Evolutionary conservation across 2,113 vertebrate genomes (phyloP), one percentile per base, ranked within the genome.

Genomic region (Tylochromis polylepis): DNA sequence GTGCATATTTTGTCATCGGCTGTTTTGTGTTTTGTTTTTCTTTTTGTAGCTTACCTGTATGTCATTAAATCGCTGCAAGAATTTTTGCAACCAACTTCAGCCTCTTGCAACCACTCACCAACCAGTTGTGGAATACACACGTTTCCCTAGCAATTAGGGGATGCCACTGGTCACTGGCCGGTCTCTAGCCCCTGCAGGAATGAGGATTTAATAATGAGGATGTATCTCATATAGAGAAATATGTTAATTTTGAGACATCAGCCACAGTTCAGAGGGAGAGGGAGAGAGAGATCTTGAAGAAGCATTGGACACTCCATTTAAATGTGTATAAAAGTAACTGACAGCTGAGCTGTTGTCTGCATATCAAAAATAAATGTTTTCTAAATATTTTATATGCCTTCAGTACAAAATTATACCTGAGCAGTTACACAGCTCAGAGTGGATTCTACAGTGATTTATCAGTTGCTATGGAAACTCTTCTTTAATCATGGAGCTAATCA

Each of bases 401-500:
- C 9, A 67, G 43, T 57, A 62, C 22, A 60, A 2, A 14, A 57
- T 62, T 53, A 43, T n/a, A 41, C 14, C 34, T 2, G 24, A 51
- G 31, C 16, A 29, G 2, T 62, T 58, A 75, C 9, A 24, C 29
- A 2, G 31, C 36, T 85, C 16, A 81, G n/a, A 79, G 80, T 85
- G 5, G 41, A 57, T 29, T 82, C 34, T 58, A 83, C 58, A 36
- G 34, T 78, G 55, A 84, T 84, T 65, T 89, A 79, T 22, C 60
- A 41, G 86, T 88, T 77, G 46, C 80, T 70, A 89, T 72, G 60
- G 67, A 36, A 88, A 81, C 83, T 20, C 27, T 51, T 27, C 11
- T 85, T 16, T 88, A 83, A 88, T 90, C 70, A 51, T 38, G 34
- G 41, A 56, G 56, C 27, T 87, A 91, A 90, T 88, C 83, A 89